Percentiles rank a stretch among this genome's conserved stretches.
phyloP scores from a whole-genome alignment of 2,797 vertebrate species.

The Artibeus jamaicensis region DNA sequence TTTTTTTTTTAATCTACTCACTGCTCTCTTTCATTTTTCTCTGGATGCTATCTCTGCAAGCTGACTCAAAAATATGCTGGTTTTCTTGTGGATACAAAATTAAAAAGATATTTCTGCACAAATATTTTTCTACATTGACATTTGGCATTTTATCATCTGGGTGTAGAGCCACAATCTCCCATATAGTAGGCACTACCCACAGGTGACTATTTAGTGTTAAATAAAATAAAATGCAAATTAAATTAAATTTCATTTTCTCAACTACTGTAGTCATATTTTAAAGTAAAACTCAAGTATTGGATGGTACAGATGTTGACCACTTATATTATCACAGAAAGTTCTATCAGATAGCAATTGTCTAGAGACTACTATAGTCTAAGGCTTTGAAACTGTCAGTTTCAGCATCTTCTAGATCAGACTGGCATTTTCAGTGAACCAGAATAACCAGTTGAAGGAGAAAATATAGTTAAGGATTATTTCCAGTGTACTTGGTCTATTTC shows the following conservation, averaged over 20 bases:
- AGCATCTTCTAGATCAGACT: constrained; percentile 22
- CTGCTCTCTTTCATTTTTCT: constrained; percentile 20
- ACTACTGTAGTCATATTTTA: neutral
- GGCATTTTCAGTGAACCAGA: constrained; percentile 40
- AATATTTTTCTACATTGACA: neutral
- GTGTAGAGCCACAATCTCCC: neutral
- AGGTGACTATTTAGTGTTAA: neutral
- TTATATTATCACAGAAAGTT: neutral
- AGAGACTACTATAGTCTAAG: neutral
- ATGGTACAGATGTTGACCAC: neutral
- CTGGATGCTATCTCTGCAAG: neutral
- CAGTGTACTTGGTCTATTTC: constrained; percentile 1
- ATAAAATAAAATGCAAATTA: constrained; percentile 22
- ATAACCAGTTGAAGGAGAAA: constrained; percentile 43
- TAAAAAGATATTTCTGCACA: constrained; percentile 2
- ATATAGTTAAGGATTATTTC: constrained; percentile 37
- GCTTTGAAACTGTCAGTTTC: neutral
- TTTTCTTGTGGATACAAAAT: neutral
- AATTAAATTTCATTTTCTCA: neutral
- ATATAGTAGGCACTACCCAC: neutral
- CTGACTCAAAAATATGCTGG: neutral
- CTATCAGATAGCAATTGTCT: neutral
- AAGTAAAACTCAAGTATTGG: neutral
- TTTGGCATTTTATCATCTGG: neutral
- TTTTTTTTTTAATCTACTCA: neutral